Evolutionary conservation across 2,888 invertebrate genomes (phyloP), one percentile per base, ranked within the genome.

Genomic region (Cylloceria caligata): DNA sequence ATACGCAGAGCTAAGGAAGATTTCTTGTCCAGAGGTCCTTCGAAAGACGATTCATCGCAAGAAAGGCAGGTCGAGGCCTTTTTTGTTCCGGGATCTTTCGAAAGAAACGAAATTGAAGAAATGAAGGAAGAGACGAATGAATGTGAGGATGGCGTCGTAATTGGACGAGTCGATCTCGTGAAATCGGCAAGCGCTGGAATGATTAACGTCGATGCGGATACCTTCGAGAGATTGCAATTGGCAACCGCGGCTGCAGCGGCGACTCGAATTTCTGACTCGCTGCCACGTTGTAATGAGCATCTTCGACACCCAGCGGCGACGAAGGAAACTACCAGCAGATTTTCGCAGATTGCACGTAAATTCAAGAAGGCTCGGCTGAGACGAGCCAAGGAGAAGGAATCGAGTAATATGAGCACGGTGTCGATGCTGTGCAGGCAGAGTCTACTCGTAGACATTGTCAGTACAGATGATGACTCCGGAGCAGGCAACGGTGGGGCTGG

Each of bases 111-210:
- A 1, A 52, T 34, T 11, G 34, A 45, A 0, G n/a, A 47, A 24
- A 64, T 7, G 0, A 21, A 75, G n/a, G 72, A 78, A 62, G 55
- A 68, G n/a, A 30, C 16, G 5, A n/a, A n/a, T n/a, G 49, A 27
- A 2, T 11, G 11, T n/a, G 57, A 68, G 9, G 52, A 65, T 65
- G 36, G 6, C 0, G 39, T 16, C 11, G 16, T 42, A 4, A 34
- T 27, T 39, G 13, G 57, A n/a, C 78, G 85, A 16, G 55, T 83
- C 3, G 90, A 93, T 7, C 91, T 96, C n/a, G 94, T 95, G 0
- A 96, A 97, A 87, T 96, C 96, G 36, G 95, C 96, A 0, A 96
- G 96, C 84, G 96, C 95, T 0, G 96, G 96, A n/a, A 96, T 96
- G 95, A 96, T 96, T 76, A 95, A 96, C 86, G 94, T 96, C 0